Conservation (phyloP, 2,797 vertebrate species). For the Enteromius anoplus region DNA sequence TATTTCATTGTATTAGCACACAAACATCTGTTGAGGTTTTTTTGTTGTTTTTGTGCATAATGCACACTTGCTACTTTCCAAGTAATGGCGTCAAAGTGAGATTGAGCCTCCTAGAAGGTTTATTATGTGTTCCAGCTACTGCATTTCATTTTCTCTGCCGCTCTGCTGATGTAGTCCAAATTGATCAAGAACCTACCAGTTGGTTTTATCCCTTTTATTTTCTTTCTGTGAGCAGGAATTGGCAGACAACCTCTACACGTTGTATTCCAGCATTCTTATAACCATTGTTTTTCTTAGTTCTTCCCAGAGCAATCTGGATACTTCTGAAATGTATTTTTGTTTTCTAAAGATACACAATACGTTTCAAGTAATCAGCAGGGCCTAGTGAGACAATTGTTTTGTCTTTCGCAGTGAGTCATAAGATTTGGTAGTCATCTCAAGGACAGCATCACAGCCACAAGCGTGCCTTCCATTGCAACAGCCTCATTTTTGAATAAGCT, state of each 20-base stretch:
- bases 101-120: not conserved
- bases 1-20: conserved; percentile 3
- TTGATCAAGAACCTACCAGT: conserved; percentile 23
- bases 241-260: not conserved
- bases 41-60: conserved; percentile 2
- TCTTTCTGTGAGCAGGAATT: not conserved
- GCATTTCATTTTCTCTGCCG: not conserved
- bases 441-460: conserved; percentile 31
- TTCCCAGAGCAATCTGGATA: conserved; percentile 15
- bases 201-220: conserved; percentile 21
- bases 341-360: not conserved
- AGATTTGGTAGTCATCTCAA: conserved; percentile 15
- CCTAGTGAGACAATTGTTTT: not conserved
- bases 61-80: conserved; percentile 33
- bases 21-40: not conserved
- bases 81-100: conserved; percentile 4
- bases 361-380: conserved; percentile 12
- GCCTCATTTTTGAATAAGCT: conserved; percentile 35
- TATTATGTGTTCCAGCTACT: not conserved
- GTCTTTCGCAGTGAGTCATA: not conserved
- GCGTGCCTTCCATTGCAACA: conserved; percentile 64
- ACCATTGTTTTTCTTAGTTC: not conserved
- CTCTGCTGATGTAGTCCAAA: not conserved
- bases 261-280: not conserved
- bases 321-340: not conserved